These are phyloP conservation scores for Coluber constrictor DNA, from an alignment of 2,797 vertebrate species.

Conservation along the genomic window DNA sequence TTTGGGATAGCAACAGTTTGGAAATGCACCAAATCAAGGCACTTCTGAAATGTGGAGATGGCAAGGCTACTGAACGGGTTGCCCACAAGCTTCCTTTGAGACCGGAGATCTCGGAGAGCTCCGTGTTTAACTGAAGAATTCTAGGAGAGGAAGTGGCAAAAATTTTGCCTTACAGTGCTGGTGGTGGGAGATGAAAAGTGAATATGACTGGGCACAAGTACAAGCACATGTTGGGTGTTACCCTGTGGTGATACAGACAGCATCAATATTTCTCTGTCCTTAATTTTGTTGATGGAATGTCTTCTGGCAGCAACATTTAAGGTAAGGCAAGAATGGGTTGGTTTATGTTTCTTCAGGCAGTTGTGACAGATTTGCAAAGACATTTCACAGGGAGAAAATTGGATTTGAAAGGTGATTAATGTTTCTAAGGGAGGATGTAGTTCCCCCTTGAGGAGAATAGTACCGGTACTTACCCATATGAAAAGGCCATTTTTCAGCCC, in stretches of 20 bases:
- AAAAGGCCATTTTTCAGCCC: neutral
- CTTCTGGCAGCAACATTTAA: neutral
- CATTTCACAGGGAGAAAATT: neutral
- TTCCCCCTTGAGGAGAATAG: neutral
- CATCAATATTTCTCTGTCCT: neutral
- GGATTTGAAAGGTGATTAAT: neutral
- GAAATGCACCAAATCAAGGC: neutral
- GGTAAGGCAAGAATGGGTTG: neutral
- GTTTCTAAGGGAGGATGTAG: constrained; percentile 6
- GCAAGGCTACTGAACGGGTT: neutral
- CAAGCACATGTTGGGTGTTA: neutral
- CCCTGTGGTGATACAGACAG: neutral
- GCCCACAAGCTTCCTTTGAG: neutral
- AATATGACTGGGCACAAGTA: neutral
- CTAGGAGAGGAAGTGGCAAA: neutral
- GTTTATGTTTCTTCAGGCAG: neutral
- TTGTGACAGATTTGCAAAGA: neutral
- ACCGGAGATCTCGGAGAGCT: neutral
- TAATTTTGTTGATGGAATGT: neutral
- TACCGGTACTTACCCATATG: neutral
- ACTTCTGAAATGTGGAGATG: neutral
- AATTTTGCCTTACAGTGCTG: neutral
- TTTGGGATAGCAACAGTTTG: neutral
- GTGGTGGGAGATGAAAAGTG: neutral
- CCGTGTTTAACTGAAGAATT: neutral